phyloP scores from a whole-genome alignment of 2,113 vertebrate species.

The Ptilonorhynchus violaceus region DNA sequence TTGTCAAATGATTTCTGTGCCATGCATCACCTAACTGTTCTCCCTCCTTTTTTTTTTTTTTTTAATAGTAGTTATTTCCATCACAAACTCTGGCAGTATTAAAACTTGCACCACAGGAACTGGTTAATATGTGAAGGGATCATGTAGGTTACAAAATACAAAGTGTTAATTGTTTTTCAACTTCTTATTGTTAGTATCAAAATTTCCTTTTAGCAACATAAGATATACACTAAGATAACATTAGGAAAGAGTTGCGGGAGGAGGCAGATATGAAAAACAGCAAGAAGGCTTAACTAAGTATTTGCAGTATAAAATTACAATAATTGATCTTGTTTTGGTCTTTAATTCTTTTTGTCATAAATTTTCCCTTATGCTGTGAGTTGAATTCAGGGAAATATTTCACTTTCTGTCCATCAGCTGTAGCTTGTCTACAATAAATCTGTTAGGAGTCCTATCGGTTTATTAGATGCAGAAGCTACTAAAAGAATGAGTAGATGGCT shows the following conservation, averaged over 20 bases:
- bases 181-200: neutral
- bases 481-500: neutral
- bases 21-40: neutral
- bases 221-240: fast-evolving
- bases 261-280: neutral
- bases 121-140: neutral
- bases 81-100: neutral
- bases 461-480: neutral
- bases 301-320: neutral
- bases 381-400: neutral
- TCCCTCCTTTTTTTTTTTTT: neutral
- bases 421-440: neutral
- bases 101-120: neutral
- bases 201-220: neutral
- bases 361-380: neutral
- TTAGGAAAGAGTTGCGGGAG: neutral
- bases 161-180: neutral
- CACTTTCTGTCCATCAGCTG: neutral
- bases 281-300: neutral
- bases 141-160: neutral
- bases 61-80: neutral
- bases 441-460: neutral
- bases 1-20: neutral
- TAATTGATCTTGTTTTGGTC: neutral
- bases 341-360: neutral